These are phyloP conservation scores for Drosophila navojoa DNA, from an alignment of 1,140 invertebrate species.

Conservation along the genomic window DNA sequence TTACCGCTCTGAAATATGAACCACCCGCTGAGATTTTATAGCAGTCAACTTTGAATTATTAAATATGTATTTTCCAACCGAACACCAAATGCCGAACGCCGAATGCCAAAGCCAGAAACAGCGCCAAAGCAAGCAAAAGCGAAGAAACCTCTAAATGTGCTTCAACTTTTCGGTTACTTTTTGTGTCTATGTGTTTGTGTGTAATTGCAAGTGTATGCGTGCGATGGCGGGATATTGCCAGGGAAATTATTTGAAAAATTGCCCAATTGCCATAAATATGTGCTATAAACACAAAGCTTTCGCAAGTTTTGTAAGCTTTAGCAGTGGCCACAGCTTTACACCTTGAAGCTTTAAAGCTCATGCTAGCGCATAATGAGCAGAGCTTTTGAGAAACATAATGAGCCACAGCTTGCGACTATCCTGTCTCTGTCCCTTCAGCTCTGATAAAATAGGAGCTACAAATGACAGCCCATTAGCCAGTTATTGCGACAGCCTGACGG, in stretches of 20 bases:
- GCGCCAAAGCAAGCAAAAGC: neutral
- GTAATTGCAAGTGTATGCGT: neutral
- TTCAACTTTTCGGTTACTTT: slow-evolving; percentile 12
- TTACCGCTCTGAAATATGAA: slow-evolving; percentile 73
- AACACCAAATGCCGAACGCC: slow-evolving; percentile 60
- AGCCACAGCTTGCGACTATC: slow-evolving; percentile 9
- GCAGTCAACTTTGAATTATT: slow-evolving; percentile 81
- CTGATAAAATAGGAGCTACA: slow-evolving; percentile 35
- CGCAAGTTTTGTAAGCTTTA: slow-evolving; percentile 5
- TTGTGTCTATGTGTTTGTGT: neutral
- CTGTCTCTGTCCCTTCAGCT: neutral
- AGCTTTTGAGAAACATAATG: slow-evolving; percentile 34
- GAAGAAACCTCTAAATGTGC: slow-evolving; percentile 10
- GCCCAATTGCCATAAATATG: slow-evolving; percentile 10
- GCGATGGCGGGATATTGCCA: neutral
- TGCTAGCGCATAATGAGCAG: neutral
- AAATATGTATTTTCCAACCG: slow-evolving; percentile 69
- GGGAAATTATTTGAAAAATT: slow-evolving; percentile 27
- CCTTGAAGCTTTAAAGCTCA: neutral
- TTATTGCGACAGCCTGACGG: slow-evolving; percentile 72
- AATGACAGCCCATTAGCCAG: slow-evolving; percentile 74
- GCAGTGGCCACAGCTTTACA: neutral
- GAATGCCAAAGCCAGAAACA: slow-evolving; percentile 50
- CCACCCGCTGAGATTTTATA: slow-evolving; percentile 80
- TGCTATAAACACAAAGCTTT: slow-evolving; percentile 28